Evolutionary conservation across 1,140 invertebrate genomes (phyloP).

Genomic region (Pentalonia nigronervosa): DNA sequence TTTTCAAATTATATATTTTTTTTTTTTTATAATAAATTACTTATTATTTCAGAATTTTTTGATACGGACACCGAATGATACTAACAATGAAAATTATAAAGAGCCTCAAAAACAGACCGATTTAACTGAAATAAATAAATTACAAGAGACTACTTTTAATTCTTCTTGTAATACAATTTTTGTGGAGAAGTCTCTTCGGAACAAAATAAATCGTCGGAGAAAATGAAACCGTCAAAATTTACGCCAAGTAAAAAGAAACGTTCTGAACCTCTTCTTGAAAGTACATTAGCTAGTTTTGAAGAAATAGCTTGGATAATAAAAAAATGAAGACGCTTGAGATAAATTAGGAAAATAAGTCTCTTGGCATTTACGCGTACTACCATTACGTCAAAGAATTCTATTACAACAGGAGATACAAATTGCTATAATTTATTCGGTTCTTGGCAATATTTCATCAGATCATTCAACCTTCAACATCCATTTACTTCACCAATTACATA

Average conservation of each 20-base stretch:
- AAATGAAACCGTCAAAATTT: background rate
- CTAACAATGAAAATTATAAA: constrained; percentile 28
- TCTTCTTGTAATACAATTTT: background rate
- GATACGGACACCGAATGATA: background rate
- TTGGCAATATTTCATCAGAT: constrained; percentile 15
- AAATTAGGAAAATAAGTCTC: constrained; percentile 59
- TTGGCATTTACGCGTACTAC: constrained; percentile 61
- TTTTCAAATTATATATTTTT: constrained; percentile 29
- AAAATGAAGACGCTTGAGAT: constrained; percentile 27
- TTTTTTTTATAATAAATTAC: constrained; percentile 22
- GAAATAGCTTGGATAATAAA: constrained; percentile 27
- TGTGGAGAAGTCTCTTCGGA: constrained; percentile 30
- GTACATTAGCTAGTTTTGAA: background rate
- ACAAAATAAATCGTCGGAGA: background rate
- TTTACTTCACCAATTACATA: background rate
- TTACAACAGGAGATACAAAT: constrained; percentile 23
- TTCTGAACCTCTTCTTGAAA: background rate
- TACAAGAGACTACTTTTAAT: constrained; percentile 30
- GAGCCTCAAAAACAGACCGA: constrained; percentile 23
- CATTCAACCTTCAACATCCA: background rate
- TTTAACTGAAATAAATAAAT: constrained; percentile 7
- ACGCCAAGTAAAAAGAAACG: background rate
- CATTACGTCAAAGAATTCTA: constrained; percentile 10
- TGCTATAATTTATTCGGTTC: constrained; percentile 6
- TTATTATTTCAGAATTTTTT: constrained; percentile 22